phyloP scores from a whole-genome alignment of 2,113 vertebrate species.

The Rhinolophus ferrumequinum region DNA sequence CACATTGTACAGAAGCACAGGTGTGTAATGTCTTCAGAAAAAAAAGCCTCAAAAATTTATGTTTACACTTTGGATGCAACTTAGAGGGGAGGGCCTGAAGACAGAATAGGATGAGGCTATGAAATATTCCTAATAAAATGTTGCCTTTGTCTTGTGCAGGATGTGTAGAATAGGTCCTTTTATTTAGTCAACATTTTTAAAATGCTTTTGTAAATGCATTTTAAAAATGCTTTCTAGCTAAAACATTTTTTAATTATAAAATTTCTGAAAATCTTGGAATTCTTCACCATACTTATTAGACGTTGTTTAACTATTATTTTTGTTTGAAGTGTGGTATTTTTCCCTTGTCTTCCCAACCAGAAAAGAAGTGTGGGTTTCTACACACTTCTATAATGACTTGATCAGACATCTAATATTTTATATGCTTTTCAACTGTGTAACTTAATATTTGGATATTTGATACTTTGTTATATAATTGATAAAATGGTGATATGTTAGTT shows the following conservation, averaged over 20 bases:
- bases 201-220: no score
- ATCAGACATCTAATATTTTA: constrained; percentile 93
- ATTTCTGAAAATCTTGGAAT: constrained; percentile 87
- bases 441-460: constrained; percentile 96
- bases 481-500: constrained; percentile 92
- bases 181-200: constrained; percentile 87
- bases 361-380: constrained; percentile 84
- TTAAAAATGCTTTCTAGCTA: constrained; percentile 83
- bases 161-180: constrained; percentile 88
- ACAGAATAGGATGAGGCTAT: constrained; percentile 85
- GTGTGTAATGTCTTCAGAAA: constrained; percentile 84
- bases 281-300: constrained; percentile 86
- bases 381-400: constrained; percentile 83
- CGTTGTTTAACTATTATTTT: constrained; percentile 92
- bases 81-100: constrained; percentile 81
- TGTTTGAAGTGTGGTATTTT: constrained; percentile 88
- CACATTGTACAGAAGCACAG: constrained; percentile 83
- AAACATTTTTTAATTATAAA: constrained; percentile 85
- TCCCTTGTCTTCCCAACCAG: constrained; percentile 24
- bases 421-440: constrained; percentile 95
- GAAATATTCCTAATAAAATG: constrained; percentile 90
- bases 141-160: constrained; percentile 93
- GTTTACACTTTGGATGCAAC: constrained; percentile 82
- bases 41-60: constrained; percentile 90
- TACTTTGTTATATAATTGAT: constrained; percentile 94